Evolutionary conservation across 2,797 vertebrate species (phyloP), one percentile per base, ranked within the genome.

Genomic region (Poecile montanus): DNA sequence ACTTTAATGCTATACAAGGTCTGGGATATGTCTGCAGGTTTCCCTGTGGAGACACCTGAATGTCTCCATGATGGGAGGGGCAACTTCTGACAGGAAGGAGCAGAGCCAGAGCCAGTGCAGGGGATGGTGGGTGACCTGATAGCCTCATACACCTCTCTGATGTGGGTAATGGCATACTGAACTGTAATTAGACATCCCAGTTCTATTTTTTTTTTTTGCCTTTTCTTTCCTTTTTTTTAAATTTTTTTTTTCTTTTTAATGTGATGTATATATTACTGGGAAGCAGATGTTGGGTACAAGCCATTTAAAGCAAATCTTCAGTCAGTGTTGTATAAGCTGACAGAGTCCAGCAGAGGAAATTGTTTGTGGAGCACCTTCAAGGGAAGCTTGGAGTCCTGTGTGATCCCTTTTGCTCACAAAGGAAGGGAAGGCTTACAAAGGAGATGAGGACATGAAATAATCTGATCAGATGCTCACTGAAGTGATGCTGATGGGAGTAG

Each of bases 251-350:
- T 15, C 13, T 8, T 54, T 70, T 53, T 4, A 45, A 44, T n/a
- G 27, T 44, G 13, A 27, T 66, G 5, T 53, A 3, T 85, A 5
- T 66, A 32, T 88, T 86, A 42, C 44, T 48, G 40, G 27, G 88
- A 94, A 91, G 74, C 71, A 96, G 68, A 76, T 93, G 57, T 72
- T 89, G 70, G 42, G 50, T 76, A 70, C 29, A 75, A 95, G 32
- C 73, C 73, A 89, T 96, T 97, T 89, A 93, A 95, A 92, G 91
- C 7, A 82, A 67, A 82, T 82, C 47, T 40, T 91, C 40, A 88
- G 80, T 68, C 67, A 94, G 58, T 95, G 61, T 56, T 4, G 1
- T 83, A 18, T 70, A 82, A 88, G 74, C 58, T 79, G 94, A 87
- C 14, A 75, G 74, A 73, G 76, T 70, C 62, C 96, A 92, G 20